A percentile compares a stretch with the other conserved stretches of the same genome.
These are phyloP conservation scores for Yponomeuta malinellus DNA, from an alignment of 2,888 invertebrate genomes.

Conservation along the genomic window DNA sequence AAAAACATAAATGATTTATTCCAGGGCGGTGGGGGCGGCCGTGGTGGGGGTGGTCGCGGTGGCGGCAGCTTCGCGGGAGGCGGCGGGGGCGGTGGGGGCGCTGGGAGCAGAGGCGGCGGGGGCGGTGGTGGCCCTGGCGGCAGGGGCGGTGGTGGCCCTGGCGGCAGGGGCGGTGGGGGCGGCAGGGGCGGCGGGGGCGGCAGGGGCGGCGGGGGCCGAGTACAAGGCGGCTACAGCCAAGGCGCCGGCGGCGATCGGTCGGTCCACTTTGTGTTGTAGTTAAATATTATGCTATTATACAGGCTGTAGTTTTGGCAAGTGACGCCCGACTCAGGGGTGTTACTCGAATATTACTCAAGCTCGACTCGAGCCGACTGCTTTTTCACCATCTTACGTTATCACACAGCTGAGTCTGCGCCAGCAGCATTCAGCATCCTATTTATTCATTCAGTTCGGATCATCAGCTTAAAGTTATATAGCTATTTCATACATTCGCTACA, in stretches of 20 bases:
- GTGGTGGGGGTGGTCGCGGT: slow-evolving; percentile 57
- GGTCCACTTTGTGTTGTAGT: too few relatives aligned
- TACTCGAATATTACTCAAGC: too few relatives aligned
- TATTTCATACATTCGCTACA: too few relatives aligned
- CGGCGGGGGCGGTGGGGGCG: slow-evolving; percentile 31
- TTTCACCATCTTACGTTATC: too few relatives aligned
- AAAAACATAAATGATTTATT: slow-evolving; percentile 5
- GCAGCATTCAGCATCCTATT: too few relatives aligned
- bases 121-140: slow-evolving; percentile 23
- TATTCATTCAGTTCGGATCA: too few relatives aligned
- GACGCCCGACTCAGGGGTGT: too few relatives aligned
- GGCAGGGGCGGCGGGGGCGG: slow-evolving; percentile 38
- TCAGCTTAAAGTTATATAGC: too few relatives aligned
- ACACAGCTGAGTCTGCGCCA: too few relatives aligned
- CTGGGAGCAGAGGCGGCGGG: slow-evolving; percentile 24
- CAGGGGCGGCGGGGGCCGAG: slow-evolving; percentile 40
- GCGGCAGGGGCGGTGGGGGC: slow-evolving; percentile 27
- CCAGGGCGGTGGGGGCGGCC: slow-evolving; percentile 64
- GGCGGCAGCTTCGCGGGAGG: slow-evolving; percentile 31
- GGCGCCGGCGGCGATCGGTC: slow-evolving; percentile 19
- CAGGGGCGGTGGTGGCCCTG: slow-evolving; percentile 21
- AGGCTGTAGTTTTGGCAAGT: too few relatives aligned
- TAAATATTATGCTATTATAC: too few relatives aligned
- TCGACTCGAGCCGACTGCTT: too few relatives aligned
- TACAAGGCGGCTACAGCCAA: slow-evolving; percentile 55